Percentiles rank a stretch among this genome's conserved stretches.
Evolutionary conservation across 2,888 invertebrate genomes (phyloP).

Genomic region (Endomychus coccineus): DNA sequence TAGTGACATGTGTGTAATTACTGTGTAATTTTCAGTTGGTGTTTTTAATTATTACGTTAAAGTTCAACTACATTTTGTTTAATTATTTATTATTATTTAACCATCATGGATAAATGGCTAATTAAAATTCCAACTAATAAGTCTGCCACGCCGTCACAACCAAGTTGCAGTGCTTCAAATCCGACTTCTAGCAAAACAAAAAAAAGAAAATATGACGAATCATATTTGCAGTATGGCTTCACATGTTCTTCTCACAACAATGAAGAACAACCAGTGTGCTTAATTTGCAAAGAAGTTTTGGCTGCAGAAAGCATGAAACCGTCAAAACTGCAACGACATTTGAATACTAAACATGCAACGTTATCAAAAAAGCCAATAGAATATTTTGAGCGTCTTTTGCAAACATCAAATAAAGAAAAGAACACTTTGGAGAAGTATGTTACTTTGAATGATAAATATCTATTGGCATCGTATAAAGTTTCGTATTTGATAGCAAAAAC

Average conservation of each 20-base stretch:
- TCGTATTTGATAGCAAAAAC: too few relatives aligned
- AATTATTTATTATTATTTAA: conserved; percentile 15
- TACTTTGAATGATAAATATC: conserved; percentile 8
- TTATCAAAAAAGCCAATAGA: conserved; percentile 9
- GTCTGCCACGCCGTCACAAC: conserved; percentile 14
- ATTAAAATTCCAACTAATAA: conserved; percentile 14
- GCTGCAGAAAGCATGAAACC: conserved; percentile 21
- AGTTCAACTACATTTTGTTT: conserved; percentile 14
- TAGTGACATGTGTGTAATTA: conserved; percentile 17
- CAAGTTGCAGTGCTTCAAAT: conserved; percentile 14
- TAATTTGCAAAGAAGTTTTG: conserved; percentile 19
- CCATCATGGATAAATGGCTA: conserved; percentile 15
- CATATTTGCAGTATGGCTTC: conserved; percentile 18
- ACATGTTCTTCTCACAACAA: conserved; percentile 10
- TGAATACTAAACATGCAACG: too few relatives aligned
- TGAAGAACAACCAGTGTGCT: conserved; percentile 18
- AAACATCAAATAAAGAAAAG: conserved; percentile 8
- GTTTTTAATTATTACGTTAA: conserved; percentile 16
- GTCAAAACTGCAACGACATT: too few relatives aligned
- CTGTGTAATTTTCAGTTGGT: conserved; percentile 16
- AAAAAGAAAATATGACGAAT: conserved; percentile 9
- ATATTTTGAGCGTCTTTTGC: conserved; percentile 9
- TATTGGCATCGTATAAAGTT: too few relatives aligned
- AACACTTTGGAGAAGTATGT: conserved; percentile 8
- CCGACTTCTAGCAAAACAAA: conserved; percentile 11